Evolutionary conservation across 2,888 invertebrate species (phyloP).

Genomic region (Orchesella flavescens): DNA sequence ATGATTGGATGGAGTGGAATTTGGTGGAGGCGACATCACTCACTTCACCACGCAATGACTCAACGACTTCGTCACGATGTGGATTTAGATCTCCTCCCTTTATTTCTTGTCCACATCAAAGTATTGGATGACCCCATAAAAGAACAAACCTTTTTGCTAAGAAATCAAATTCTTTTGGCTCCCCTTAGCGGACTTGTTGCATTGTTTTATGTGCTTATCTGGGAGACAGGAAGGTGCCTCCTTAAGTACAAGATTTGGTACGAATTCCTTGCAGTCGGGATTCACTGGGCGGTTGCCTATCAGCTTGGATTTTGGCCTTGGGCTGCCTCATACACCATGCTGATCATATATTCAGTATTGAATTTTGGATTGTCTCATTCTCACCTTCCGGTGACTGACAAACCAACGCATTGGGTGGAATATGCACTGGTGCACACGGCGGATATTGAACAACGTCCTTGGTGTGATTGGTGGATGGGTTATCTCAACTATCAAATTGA

Average conservation of each 20-base stretch:
- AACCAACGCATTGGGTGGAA: conserved; percentile 41
- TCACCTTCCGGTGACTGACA: conserved; percentile 20
- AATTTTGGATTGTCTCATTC: too few species aligned
- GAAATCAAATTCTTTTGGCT: background rate
- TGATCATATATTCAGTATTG: too few species aligned
- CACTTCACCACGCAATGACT: background rate
- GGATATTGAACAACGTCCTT: too few species aligned
- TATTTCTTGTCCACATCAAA: background rate
- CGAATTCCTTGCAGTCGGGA: too few species aligned
- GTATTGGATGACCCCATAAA: background rate
- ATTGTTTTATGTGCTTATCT: too few species aligned
- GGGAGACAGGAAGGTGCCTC: background rate
- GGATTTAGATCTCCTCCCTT: background rate
- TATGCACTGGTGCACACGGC: conserved; percentile 30
- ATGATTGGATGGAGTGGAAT: background rate
- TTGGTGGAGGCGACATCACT: conserved; percentile 16
- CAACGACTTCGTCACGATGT: background rate
- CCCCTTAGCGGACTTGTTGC: background rate
- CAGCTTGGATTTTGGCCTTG: too few species aligned
- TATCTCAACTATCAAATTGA: too few species aligned
- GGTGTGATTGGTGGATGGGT: too few species aligned
- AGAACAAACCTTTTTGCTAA: background rate
- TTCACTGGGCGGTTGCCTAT: too few species aligned
- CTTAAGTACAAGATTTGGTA: too few species aligned
- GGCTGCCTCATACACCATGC: too few species aligned